A percentile compares a stretch with the other conserved stretches of the same genome.
Conservation (phyloP, 2,113 vertebrate species). For the Meleagris gallopavo region DNA sequence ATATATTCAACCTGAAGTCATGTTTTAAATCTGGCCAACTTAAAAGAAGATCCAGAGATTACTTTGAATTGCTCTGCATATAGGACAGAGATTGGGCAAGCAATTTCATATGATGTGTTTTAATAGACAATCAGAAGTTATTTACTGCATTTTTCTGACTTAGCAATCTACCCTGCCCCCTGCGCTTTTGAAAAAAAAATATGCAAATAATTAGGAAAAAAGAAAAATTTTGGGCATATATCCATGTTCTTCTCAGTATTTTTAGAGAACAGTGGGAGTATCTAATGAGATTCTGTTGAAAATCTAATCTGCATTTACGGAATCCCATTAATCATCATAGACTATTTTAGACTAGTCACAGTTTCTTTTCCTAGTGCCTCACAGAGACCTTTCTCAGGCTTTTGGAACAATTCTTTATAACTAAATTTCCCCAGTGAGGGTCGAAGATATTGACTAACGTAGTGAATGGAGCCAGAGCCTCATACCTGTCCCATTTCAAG, state of each 20-base stretch:
- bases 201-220: not conserved
- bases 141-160: not conserved
- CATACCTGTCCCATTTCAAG: not conserved
- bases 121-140: not conserved
- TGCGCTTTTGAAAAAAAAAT: not conserved
- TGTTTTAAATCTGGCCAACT: not conserved
- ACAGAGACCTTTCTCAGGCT: not conserved
- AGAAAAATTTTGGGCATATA: not conserved
- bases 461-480: not conserved
- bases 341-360: not conserved
- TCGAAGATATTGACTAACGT: not conserved
- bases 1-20: not conserved
- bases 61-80: not conserved
- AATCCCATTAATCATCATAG: not conserved
- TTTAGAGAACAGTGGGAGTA: constrained; percentile 15
- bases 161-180: not conserved
- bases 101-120: not conserved
- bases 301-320: not conserved
- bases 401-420: not conserved
- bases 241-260: constrained; percentile 1
- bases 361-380: not conserved
- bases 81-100: not conserved
- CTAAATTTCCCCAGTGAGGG: not conserved
- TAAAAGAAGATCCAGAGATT: not conserved
- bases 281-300: not conserved